These are phyloP conservation scores for Noturus placidus DNA, from an alignment of 2,113 vertebrate genomes.

Conservation along the genomic window DNA sequence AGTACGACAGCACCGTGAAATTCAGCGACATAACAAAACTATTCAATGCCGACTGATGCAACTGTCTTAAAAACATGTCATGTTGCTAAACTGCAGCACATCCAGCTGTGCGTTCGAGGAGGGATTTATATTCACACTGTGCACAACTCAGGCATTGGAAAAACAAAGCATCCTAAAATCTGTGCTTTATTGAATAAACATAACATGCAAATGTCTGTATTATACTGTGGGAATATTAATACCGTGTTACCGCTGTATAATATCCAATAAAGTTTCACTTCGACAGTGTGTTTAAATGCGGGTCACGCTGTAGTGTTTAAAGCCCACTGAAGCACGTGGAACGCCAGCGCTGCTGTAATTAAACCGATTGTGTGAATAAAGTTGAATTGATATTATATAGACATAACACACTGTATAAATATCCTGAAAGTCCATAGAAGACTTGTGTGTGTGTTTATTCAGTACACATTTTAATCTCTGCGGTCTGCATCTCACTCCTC, in stretches of 20 bases:
- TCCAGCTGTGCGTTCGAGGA: constrained; percentile 3
- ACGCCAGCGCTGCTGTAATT: not conserved
- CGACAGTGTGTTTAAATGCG: not conserved
- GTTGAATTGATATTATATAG: not conserved
- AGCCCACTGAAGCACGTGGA: not conserved
- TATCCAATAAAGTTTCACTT: not conserved
- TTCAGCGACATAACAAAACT: not conserved
- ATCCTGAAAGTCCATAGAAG: not conserved
- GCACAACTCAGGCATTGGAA: not conserved
- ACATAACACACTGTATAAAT: not conserved
- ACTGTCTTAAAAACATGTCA: not conserved
- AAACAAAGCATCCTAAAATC: not conserved
- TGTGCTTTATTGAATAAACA: constrained; percentile 5
- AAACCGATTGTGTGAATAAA: not conserved
- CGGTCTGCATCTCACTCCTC: not conserved
- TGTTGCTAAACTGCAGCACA: not conserved
- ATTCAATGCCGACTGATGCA: not conserved
- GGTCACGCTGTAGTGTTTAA: not conserved
- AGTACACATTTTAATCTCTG: not conserved
- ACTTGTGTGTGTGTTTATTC: not conserved
- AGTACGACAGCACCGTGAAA: not conserved
- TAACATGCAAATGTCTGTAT: not conserved
- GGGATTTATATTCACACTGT: not conserved
- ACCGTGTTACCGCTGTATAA: too few relatives aligned
- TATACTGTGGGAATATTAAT: constrained; percentile 2